Percentiles rank a stretch among this genome's conserved stretches.
phyloP scores from a whole-genome alignment of 1,140 invertebrate genomes.

The Papilio xuthus region DNA sequence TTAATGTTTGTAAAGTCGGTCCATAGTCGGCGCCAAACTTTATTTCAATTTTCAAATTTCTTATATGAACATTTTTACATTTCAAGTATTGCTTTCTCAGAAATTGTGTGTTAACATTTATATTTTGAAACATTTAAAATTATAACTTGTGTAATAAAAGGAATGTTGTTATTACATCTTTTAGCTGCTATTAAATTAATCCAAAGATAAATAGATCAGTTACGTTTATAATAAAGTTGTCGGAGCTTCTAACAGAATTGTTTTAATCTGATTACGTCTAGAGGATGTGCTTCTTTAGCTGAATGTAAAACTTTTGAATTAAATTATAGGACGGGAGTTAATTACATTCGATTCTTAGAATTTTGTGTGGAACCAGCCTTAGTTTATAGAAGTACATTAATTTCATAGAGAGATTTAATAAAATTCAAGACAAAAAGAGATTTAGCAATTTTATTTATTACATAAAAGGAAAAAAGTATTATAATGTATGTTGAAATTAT shows the following conservation, averaged over 20 bases:
- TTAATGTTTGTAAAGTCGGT: slow-evolving; percentile 9
- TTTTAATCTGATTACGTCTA: neutral
- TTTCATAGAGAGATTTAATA: neutral
- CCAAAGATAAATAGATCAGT: neutral
- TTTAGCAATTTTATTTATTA: slow-evolving; percentile 14
- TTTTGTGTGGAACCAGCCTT: neutral
- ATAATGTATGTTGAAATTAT: neutral
- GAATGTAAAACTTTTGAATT: neutral
- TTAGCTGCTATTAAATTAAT: neutral
- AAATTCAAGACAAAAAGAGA: neutral
- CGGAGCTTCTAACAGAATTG: neutral
- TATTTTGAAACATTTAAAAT: neutral
- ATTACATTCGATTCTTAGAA: neutral
- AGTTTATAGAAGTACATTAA: neutral
- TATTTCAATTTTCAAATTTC: neutral
- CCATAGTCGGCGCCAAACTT: neutral
- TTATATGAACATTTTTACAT: neutral
- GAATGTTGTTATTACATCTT: neutral
- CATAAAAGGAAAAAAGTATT: slow-evolving; percentile 20
- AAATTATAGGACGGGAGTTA: neutral
- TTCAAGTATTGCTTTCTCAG: neutral
- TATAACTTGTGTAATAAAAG: neutral
- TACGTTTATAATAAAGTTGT: too few relatives aligned
- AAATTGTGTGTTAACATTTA: neutral
- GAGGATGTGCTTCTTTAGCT: neutral